Percentiles rank a stretch among this genome's conserved stretches.
phyloP scores from a whole-genome alignment of 1,140 invertebrate genomes.

The Ridgeia piscesae region DNA sequence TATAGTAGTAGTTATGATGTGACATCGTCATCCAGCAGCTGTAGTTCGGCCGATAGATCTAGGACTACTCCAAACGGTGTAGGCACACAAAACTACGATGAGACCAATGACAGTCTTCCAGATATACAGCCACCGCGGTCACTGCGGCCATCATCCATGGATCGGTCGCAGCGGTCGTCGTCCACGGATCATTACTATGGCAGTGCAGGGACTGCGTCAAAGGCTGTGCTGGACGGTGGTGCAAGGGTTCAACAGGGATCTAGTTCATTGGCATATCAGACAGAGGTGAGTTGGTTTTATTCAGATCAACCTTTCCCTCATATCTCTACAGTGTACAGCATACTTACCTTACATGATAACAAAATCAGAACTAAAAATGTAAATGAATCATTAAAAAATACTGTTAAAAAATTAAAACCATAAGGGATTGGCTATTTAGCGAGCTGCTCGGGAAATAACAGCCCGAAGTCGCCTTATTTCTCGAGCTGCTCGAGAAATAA shows the following conservation, averaged over 20 bases:
- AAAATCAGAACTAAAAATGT: no score
- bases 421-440: no score
- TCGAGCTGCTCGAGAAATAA: no score
- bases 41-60: not conserved
- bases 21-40: not conserved
- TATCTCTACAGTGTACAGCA: no score
- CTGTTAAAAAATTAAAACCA: no score
- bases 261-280: not conserved
- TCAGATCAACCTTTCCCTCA: not conserved
- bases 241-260: not conserved
- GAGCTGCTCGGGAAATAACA: no score
- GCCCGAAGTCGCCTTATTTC: no score
- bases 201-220: not conserved
- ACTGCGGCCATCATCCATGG: not conserved
- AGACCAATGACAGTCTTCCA: not conserved
- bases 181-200: not conserved
- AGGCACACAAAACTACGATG: not conserved
- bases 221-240: not conserved
- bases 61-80: not conserved
- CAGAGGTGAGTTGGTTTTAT: not conserved
- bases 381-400: no score
- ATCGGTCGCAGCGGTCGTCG: not conserved
- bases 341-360: no score
- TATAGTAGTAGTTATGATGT: not conserved
- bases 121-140: not conserved